Percentiles rank a stretch among this genome's conserved stretches.
Evolutionary conservation across 92 coral and sea anemone genomes (phyloP).

Genomic region (Nematostella vectensis): DNA sequence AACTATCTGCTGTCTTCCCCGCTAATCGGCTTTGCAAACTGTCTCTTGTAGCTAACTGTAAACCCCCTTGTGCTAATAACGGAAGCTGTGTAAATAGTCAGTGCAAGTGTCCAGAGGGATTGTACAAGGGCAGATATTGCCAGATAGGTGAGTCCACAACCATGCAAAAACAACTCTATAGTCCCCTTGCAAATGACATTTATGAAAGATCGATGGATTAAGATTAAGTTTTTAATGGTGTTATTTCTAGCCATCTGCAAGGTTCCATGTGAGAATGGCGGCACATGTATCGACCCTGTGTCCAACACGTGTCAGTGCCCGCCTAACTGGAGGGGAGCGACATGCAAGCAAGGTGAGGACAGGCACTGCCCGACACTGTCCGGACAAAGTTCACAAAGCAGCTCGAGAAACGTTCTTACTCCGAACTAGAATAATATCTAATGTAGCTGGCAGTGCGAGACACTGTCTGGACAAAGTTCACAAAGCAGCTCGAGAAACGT

Average conservation of each 20-base stretch:
- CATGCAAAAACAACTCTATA: too few species aligned
- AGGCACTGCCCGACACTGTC: too few species aligned
- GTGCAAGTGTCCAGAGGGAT: constrained; percentile 78
- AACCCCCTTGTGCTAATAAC: constrained; percentile 77
- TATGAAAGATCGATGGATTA: too few species aligned
- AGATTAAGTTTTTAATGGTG: too few species aligned
- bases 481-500: too few species aligned
- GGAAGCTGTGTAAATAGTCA: constrained; percentile 69
- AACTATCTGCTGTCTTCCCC: too few species aligned
- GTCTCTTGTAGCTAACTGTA: constrained; percentile 58
- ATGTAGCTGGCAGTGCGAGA: too few species aligned
- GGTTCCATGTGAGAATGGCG: constrained; percentile 79
- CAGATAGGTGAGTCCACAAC: constrained; percentile 63
- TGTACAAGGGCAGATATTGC: constrained; percentile 78
- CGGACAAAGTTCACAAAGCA: too few species aligned
- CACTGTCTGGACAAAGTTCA: too few species aligned
- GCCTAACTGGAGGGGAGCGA: constrained; percentile 41
- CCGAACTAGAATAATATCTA: too few species aligned
- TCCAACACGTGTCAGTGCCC: constrained; percentile 60
- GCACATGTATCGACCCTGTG: constrained; percentile 66
- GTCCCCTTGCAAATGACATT: too few species aligned
- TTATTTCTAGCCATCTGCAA: constrained; percentile 86
- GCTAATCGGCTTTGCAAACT: background rate
- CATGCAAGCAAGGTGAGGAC: constrained; percentile 61
- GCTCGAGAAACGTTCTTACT: too few species aligned